phyloP scores from a whole-genome alignment of 2,113 vertebrate genomes.

The Eleginops maclovinus region DNA sequence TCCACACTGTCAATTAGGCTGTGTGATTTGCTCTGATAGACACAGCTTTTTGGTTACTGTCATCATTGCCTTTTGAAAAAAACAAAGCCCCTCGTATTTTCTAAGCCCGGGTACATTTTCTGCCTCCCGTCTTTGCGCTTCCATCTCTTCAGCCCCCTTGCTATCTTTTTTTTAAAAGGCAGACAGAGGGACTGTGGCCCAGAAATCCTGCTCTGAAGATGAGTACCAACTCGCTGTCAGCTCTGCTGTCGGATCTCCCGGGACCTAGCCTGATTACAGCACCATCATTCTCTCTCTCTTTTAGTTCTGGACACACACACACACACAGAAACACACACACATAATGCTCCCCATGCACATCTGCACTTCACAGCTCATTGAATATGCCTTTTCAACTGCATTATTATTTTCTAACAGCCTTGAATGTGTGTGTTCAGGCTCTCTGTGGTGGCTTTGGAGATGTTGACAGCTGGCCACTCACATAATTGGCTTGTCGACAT shows the following conservation, averaged over 20 bases:
- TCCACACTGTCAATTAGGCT: conserved; percentile 19
- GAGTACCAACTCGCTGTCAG: conserved; percentile 68
- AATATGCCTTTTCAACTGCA: conserved; percentile 58
- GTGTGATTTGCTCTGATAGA: conserved; percentile 18
- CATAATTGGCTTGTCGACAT: conserved; percentile 67
- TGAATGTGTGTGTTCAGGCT: conserved; percentile 18
- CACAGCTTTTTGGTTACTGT: conserved; percentile 38
- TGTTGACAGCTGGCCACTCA: conserved; percentile 58
- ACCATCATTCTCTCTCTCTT: conserved; percentile 69
- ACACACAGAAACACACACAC: conserved; percentile 5
- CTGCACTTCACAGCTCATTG: conserved; percentile 55
- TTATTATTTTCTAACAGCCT: conserved; percentile 56
- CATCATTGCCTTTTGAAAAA: conserved; percentile 44
- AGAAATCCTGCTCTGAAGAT: conserved; percentile 68
- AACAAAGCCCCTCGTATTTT: conserved; percentile 26
- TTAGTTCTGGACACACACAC: conserved; percentile 43
- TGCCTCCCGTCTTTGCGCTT: background rate
- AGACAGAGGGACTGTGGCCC: conserved; percentile 63
- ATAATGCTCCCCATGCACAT: conserved; percentile 27
- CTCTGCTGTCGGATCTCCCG: conserved; percentile 62
- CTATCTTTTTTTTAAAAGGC: conserved; percentile 45
- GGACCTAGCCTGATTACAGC: conserved; percentile 77
- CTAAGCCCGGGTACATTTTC: background rate
- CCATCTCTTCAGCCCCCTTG: background rate
- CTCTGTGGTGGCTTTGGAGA: conserved; percentile 39